Base-by-base conservation (phyloP, 2,888 invertebrate species). In the Drosophila dives region DNA sequence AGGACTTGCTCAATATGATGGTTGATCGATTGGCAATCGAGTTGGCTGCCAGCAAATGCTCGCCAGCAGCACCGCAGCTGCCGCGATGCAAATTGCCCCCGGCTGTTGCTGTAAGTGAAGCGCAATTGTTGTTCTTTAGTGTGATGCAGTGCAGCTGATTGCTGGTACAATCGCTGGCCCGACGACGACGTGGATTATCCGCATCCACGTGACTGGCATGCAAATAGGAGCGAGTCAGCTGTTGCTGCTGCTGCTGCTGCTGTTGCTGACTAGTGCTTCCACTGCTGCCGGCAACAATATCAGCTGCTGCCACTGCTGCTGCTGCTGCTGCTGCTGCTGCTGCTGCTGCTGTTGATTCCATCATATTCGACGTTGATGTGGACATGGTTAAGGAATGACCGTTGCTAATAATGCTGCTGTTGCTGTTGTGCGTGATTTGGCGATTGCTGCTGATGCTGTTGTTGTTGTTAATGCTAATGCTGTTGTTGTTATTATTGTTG, bases 1-100 rank as follows among this genome's bases (percentile, higher is more conserved):
- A 93, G 32, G 92, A 92, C 58, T 93, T 93, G 64, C 92, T 93
- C 26, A 93, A 58, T n/a, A 93, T 92, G 67, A 93, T 91, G 29
- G 93, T 92, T 49, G 92, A 90, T 8, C 92, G 90, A 83, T 92
- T 92, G 72, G 92, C 93, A 63, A 92, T 92, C 20, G 93, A 92
- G 64, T 92, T 92, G 70, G 90, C 92, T 0, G 93, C 92, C 69
- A 92, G 45, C 38, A 92, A 64, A 73, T 93, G 93, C 48, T 92
- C 93, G 0, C 92, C 92, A 10, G 92, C 92, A 0, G 90, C 92
- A 3, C 93, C 93, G 45, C 92, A 93, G 66, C 93, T 93, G 72
- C 92, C 92, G 29, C 92, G 92, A 86, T 93, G 91, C 66, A 91
- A 64, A 50, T 84, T 80, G 51, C 74, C 75, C 10, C 60, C 73